Evolutionary conservation across 1,140 invertebrate species (phyloP), one percentile per base, ranked within the genome.

Genomic region (Aphelenchoides avenae): DNA sequence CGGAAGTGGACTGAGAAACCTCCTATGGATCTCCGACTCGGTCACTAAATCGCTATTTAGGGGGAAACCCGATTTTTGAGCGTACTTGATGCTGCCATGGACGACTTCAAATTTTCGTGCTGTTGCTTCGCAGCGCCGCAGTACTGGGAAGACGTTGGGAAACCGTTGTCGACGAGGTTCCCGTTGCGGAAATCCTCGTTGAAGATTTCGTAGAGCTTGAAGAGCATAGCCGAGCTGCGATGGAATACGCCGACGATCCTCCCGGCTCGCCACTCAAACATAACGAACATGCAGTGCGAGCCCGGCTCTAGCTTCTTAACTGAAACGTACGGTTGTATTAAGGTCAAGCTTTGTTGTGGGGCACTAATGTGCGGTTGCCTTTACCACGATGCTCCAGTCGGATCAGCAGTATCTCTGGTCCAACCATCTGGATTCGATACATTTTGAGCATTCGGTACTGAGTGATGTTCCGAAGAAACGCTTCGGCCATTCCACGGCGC

Each of bases 61-160:
- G 29, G 3, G 18, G 11, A 11, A 13, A 6, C 7, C 58, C 11
- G 15, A 64, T 61, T 46, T 61, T 29, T 24, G 18, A 40, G n/a
- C 52, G 15, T 34, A 56, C 34, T 15, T 57, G 30, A 56, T 30
- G 15, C 22, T 37, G 26, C 13, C 4, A 26, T 41, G 5, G 33
- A 61, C 15, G 51, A 46, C 26, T 55, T 31, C 15, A 47, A 18
- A 40, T 22, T 26, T 5, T 70, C 31, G 42, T 65, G 48, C 6
- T 70, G 58, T 50, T 55, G 30, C 24, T 43, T 43, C 20, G 13
- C 29, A 11, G 20, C 22, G 7, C 48, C 33, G 39, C 63, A 68
- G 34, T 65, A 51, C 18, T 65, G 64, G 64, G 69, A 59, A n/a
- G 63, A 63, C 3, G 34, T 65, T 13, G 63, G 63, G 36, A 65